These are phyloP conservation scores for Epirrhoe alternata DNA, from an alignment of 2,888 invertebrate species.

Conservation along the genomic window DNA sequence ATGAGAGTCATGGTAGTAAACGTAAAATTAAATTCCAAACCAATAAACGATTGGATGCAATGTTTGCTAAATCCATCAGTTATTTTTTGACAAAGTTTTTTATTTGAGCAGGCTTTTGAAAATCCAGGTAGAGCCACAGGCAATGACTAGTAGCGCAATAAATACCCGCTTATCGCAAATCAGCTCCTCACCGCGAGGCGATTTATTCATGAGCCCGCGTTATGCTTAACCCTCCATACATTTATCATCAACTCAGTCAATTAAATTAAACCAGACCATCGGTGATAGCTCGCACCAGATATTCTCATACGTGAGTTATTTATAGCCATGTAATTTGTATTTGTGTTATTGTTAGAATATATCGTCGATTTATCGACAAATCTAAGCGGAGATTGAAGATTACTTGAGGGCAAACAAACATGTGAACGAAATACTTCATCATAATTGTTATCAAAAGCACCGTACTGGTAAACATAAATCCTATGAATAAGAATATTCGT, in stretches of 20 bases:
- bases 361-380: constrained; percentile 44
- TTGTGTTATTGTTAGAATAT: constrained; percentile 45
- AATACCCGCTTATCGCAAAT: constrained; percentile 84
- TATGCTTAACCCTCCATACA: constrained; percentile 79
- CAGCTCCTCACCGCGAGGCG: constrained; percentile 77
- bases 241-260: constrained; percentile 83
- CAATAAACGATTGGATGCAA: background rate
- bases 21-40: background rate
- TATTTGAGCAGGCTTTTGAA: background rate
- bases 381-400: constrained; percentile 38
- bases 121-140: constrained; percentile 56
- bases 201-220: constrained; percentile 79
- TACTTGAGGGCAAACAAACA: constrained; percentile 32
- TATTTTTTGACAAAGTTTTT: background rate
- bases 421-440: background rate
- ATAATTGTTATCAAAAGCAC: background rate
- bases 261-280: constrained; percentile 81
- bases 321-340: constrained; percentile 57
- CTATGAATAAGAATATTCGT: constrained; percentile 8
- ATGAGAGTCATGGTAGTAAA: background rate
- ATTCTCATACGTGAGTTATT: constrained; percentile 73
- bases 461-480: background rate
- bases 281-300: constrained; percentile 75
- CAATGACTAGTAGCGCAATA: constrained; percentile 80
- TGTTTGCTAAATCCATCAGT: background rate